Evolutionary conservation across 2,113 vertebrate species (phyloP).

Genomic region (Tragelaphus buxtoni): DNA sequence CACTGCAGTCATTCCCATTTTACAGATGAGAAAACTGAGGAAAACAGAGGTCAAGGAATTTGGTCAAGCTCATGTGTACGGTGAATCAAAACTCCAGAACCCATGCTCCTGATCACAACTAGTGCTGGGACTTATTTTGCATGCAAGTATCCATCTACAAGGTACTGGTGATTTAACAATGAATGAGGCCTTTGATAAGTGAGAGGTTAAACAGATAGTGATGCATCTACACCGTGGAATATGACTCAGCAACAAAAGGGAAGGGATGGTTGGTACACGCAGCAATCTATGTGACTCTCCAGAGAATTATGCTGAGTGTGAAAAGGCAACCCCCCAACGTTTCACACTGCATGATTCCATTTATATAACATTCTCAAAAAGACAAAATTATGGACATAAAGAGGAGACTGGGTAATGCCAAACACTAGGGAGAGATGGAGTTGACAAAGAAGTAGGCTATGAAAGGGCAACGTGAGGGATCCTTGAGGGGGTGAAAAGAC

Average conservation of each 20-base stretch:
- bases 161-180: background rate
- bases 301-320: too few relatives aligned
- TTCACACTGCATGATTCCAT: background rate
- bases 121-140: background rate
- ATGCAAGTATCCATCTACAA: background rate
- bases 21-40: background rate
- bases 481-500: background rate
- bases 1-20: background rate
- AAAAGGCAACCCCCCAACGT: background rate
- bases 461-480: background rate
- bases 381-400: background rate
- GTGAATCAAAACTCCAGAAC: background rate
- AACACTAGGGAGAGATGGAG: background rate
- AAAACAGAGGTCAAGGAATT: background rate
- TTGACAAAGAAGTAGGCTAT: background rate
- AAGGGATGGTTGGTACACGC: accelerated
- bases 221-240: accelerated
- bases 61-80: background rate
- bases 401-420: background rate
- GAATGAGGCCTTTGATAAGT: background rate
- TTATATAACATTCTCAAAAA: background rate
- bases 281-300: background rate
- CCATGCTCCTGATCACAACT: background rate
- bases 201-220: accelerated
- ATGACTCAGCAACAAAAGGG: background rate